phyloP scores from a whole-genome alignment of 1,140 invertebrate genomes.

The Hypsibius dujardini region DNA sequence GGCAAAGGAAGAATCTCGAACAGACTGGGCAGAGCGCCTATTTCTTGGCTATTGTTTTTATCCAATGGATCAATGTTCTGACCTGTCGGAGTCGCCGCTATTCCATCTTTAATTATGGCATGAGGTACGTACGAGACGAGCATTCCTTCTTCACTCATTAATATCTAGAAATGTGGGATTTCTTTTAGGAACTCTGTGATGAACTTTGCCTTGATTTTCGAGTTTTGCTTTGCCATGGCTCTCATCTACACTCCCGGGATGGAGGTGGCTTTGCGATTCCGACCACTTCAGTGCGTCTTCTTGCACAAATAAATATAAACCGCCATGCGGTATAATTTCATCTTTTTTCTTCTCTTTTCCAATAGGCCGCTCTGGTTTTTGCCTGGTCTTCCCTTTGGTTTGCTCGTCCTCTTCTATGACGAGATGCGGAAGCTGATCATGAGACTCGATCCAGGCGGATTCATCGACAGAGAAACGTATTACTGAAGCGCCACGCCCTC shows the following conservation, averaged over 20 bases:
- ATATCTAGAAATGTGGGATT: background rate
- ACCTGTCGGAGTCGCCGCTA: background rate
- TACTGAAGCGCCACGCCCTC: too few species aligned
- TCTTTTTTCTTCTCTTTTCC: too few species aligned
- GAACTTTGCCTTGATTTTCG: conserved; percentile 22
- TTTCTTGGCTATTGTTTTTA: background rate
- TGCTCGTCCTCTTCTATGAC: background rate
- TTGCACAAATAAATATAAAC: background rate
- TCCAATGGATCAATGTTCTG: conserved; percentile 1
- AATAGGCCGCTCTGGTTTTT: conserved; percentile 93
- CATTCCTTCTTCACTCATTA: background rate
- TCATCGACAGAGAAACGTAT: conserved; percentile 96
- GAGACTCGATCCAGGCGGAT: conserved; percentile 85
- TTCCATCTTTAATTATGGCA: background rate
- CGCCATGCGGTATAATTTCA: too few species aligned
- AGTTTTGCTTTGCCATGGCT: conserved; percentile 28
- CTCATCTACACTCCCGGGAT: conserved; percentile 30
- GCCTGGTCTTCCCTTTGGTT: conserved; percentile 59
- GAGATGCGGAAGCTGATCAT: conserved; percentile 86
- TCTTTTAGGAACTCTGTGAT: conserved; percentile 23
- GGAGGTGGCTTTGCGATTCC: conserved; percentile 29
- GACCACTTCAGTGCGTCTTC: conserved; percentile 25
- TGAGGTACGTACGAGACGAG: conserved; percentile 2
- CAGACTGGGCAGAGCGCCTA: background rate
- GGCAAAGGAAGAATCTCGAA: background rate